Percentiles rank a stretch among this genome's conserved stretches.
Conservation (phyloP, 2,113 vertebrate species). For the Thryonomys swinderianus region DNA sequence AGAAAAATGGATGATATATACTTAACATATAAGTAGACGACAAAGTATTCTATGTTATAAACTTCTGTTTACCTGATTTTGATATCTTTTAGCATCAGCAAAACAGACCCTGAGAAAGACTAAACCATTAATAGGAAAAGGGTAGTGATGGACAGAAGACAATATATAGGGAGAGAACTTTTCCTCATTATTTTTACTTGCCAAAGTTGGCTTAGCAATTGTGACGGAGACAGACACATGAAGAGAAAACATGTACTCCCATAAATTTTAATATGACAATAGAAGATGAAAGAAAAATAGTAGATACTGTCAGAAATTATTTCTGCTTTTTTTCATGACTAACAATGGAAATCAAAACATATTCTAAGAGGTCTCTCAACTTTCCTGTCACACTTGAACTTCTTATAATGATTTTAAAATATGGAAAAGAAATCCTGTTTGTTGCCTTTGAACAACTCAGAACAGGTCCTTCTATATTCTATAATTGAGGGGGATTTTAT, state of each 20-base stretch:
- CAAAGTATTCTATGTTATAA: background rate
- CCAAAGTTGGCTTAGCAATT: background rate
- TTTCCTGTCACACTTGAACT: background rate
- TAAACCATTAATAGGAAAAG: background rate
- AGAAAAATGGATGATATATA: background rate
- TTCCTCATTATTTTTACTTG: background rate
- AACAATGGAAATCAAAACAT: background rate
- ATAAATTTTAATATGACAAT: background rate
- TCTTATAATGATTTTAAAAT: background rate
- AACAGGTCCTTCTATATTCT: background rate
- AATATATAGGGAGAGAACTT: background rate
- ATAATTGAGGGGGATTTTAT: background rate
- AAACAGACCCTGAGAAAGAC: background rate
- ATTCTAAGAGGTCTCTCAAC: background rate
- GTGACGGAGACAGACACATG: background rate
- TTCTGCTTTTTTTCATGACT: background rate
- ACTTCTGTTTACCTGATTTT: background rate
- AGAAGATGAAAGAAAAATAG: background rate
- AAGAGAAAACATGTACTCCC: background rate
- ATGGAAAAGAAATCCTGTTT: background rate
- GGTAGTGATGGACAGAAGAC: no score
- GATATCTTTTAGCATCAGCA: background rate
- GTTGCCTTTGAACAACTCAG: background rate
- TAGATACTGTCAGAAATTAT: background rate
- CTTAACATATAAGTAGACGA: background rate